Evolutionary conservation across 1,140 invertebrate genomes (phyloP), one percentile per base, ranked within the genome.

Genomic region (Tetragonula clypearis): DNA sequence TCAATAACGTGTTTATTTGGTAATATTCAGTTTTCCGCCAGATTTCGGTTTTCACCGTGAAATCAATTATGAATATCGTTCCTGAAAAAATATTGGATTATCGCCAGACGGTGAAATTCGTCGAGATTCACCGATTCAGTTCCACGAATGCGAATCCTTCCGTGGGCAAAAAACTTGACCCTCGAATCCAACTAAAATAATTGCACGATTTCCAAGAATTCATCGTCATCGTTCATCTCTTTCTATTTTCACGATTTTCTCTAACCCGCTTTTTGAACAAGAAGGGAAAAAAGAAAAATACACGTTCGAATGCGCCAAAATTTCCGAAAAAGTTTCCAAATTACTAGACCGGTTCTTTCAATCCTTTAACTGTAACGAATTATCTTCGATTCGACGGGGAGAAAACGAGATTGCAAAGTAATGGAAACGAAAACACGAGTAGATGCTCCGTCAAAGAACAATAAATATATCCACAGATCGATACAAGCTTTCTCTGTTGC

Each of bases 1-100:
- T 62, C 75, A 49, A 62, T 41, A 41, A 26, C 73, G 58, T 62
- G 49, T 62, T 77, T 77, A 77, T 77, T 62, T 11, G 17, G 3
- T 30, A 35, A 77, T 77, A 77, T 77, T 77, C 26, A 8, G 35
- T 49, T 77, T n/a, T 30, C 49, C 41, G 9, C 41, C 26, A 4
- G 26, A 68, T 35, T 21, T 35, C 17, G 17, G 12, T 49, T n/a
- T 15, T 8, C 41, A 19, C 23, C 23, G 6, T 41, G n/a, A 49
- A 53, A 72, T 53, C 69, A n/a, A 72, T 41, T 49, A 17, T 30
- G 53, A 72, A 72, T 72, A 41, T 71, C 35, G 1, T n/a, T n/a
- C 41, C 12, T 15, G 12, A 41, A 15, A 49, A 41, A 49, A n/a
- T 49, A 49, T 72, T 21, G 69, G 23, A 72, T n/a, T 23, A 6